Conservation (phyloP, 2,797 vertebrate genomes). For the Sebastes steindachneri region DNA sequence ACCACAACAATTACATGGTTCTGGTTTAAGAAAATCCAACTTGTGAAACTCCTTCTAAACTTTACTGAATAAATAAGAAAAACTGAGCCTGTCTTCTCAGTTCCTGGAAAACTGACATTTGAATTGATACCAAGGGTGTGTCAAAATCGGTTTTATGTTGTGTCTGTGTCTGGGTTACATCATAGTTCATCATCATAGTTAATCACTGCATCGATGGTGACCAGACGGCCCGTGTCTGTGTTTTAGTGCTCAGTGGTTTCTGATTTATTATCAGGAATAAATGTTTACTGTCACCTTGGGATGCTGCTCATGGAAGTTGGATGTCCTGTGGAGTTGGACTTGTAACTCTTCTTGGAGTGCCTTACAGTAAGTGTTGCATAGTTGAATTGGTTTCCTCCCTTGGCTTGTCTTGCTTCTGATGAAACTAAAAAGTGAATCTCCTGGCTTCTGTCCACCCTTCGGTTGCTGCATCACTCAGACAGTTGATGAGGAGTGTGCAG, state of each 20-base stretch:
- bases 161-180: neutral
- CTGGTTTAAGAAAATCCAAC: neutral
- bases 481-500: conserved; percentile 11
- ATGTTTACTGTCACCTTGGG: conserved; percentile 6
- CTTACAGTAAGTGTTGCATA: neutral
- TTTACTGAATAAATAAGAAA: neutral
- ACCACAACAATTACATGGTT: conserved; percentile 1
- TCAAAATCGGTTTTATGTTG: neutral
- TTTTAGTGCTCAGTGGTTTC: neutral
- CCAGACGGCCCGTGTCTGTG: neutral
- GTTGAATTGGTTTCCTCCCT: neutral
- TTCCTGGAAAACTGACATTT: conserved; percentile 7
- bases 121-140: neutral
- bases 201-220: neutral
- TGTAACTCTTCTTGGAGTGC: neutral
- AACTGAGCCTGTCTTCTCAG: neutral
- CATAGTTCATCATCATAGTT: neutral
- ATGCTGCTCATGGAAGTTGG: conserved; percentile 9
- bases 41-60: neutral
- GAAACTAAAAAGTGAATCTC: neutral
- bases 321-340: neutral
- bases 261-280: conserved; percentile 1
- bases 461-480: neutral
- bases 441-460: neutral
- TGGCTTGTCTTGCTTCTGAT: conserved; percentile 9